Base-by-base conservation (phyloP, 2,797 vertebrate species). In the Spinibarbus caldwelli region DNA sequence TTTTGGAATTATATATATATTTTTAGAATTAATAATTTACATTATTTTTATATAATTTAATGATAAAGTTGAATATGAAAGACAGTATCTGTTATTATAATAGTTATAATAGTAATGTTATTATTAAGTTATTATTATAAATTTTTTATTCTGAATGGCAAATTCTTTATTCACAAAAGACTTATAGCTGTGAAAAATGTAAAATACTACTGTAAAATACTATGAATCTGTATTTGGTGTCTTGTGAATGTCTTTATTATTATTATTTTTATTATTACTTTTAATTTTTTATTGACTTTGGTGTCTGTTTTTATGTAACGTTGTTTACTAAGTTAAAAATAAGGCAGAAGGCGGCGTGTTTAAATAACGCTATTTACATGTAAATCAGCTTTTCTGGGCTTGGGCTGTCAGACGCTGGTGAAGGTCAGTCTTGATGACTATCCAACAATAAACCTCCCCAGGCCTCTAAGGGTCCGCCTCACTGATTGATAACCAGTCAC, bases 401-500 rank as follows among this genome's bases (percentile, higher is more conserved):
- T 8, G 5, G 52, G 17, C 72, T 70, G 75, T 29, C 49, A 49
- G 31, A 2, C 1, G 8, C 38, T 82, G 23, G 43, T 9, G n/a
- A 34, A 79, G 80, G 81, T 78, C 80, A 78, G 78, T 17, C 68
- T 59, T 87, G 86, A 84, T 41, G 81, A 72, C 68, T 80, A 76
- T 84, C 68, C 82, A 87, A 83, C 84, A 83, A 84, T 54, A 62
- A 84, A 54, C 17, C 82, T 78, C 86, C 59, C 7, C 57, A 54
- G 26, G 81, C 54, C 80, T 73, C 52, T 36, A 7, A 34, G 81
- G 75, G 45, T 82, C 78, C 38, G 31, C 82, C 70, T 84, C 71
- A 57, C 66, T 86, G 84, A 87, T 88, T 87, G 80, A 90, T 88
- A 87, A 86, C 86, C 84, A 88, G 87, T 90, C 82, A 85, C 73